These are phyloP conservation scores for Tiphia femorata DNA, from an alignment of 2,888 invertebrate species.

Conservation along the genomic window DNA sequence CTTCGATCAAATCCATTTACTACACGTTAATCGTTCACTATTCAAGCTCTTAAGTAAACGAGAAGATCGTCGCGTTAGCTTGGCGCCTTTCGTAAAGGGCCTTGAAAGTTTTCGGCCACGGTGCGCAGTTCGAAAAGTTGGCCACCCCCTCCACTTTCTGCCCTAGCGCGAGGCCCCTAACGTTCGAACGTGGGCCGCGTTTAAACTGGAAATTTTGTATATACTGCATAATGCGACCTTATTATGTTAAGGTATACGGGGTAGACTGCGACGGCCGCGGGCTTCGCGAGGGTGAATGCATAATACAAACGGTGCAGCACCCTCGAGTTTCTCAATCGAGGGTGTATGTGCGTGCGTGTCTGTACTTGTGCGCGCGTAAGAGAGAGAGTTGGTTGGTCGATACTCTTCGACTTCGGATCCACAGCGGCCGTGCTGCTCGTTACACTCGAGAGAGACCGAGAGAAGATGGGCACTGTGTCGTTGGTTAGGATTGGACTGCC, in stretches of 20 bases:
- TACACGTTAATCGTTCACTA: too few relatives aligned
- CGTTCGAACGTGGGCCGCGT: slow-evolving; percentile 44
- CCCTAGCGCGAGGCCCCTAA: slow-evolving; percentile 33
- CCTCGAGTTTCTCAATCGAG: slow-evolving; percentile 26
- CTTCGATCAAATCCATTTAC: too few relatives aligned
- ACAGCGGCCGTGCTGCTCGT: too few relatives aligned
- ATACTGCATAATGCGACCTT: slow-evolving; percentile 61
- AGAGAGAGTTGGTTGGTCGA: slow-evolving; percentile 14
- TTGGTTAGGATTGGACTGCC: too few relatives aligned
- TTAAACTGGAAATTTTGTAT: slow-evolving; percentile 58
- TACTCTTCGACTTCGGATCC: neutral
- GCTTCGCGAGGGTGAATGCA: slow-evolving; percentile 50
- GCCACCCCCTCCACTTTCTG: slow-evolving; percentile 18
- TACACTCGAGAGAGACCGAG: neutral
- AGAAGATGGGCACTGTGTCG: too few relatives aligned
- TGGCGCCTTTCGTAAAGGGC: too few relatives aligned
- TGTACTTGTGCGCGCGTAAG: slow-evolving; percentile 12
- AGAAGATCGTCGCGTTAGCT: too few relatives aligned
- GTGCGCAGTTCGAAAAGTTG: slow-evolving; percentile 27
- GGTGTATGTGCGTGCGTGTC: slow-evolving; percentile 20
- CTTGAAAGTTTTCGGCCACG: slow-evolving; percentile 29
- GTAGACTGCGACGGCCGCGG: slow-evolving; percentile 40
- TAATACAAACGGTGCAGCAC: slow-evolving; percentile 45
- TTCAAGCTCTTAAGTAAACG: too few relatives aligned
- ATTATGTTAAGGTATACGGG: slow-evolving; percentile 66